These are phyloP conservation scores for Chionomys nivalis DNA, from an alignment of 2,113 vertebrate species.

Conservation along the genomic window DNA sequence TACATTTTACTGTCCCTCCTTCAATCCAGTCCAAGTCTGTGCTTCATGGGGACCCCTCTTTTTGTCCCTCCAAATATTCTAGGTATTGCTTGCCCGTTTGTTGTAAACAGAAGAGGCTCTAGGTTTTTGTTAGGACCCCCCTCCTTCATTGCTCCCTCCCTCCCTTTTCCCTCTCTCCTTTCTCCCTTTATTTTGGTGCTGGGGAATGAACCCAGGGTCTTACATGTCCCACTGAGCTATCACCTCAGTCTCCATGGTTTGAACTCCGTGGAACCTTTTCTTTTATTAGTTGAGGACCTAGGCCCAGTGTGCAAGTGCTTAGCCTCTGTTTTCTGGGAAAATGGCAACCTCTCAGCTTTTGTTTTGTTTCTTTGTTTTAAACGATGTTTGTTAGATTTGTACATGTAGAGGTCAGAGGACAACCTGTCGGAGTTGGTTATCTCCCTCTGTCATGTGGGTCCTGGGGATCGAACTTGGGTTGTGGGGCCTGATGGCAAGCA, in stretches of 20 bases:
- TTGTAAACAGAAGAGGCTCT: background rate
- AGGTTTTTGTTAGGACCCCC: background rate
- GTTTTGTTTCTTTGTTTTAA: background rate
- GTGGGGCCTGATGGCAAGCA: background rate
- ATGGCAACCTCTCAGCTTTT: background rate
- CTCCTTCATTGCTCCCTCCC: background rate
- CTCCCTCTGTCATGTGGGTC: background rate
- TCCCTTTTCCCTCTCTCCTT: no score
- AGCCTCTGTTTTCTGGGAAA: background rate
- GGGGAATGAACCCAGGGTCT: background rate
- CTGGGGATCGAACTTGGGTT: background rate
- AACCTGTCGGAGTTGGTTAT: background rate
- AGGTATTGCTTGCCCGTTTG: background rate
- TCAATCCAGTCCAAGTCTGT: background rate
- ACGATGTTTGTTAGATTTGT: background rate
- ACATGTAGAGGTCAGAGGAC: background rate
- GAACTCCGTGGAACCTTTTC: background rate
- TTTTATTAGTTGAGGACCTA: background rate
- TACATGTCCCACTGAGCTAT: no score
- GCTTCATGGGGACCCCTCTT: background rate
- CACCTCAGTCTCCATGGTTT: background rate
- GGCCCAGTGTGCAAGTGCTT: background rate
- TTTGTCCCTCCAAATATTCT: background rate
- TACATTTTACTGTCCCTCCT: background rate
- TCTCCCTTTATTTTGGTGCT: background rate